These are phyloP conservation scores for Congeria kusceri DNA, from an alignment of 2,888 invertebrate species.

Conservation along the genomic window DNA sequence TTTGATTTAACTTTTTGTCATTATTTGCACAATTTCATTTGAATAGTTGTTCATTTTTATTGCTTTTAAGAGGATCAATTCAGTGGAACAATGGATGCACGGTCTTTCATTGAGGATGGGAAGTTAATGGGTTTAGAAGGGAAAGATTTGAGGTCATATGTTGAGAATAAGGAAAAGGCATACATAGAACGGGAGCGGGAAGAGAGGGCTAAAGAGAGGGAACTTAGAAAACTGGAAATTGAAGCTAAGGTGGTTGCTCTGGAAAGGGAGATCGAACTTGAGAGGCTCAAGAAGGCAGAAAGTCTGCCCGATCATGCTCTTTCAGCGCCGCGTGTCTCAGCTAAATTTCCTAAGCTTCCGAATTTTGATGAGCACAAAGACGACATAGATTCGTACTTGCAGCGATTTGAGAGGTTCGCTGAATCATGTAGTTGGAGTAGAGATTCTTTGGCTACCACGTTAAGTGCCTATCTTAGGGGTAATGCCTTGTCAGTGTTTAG, in stretches of 20 bases:
- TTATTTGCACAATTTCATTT: no score
- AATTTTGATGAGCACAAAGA: neutral
- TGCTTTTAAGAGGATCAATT: no score
- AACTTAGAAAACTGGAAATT: neutral
- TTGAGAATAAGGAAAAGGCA: neutral
- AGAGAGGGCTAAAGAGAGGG: neutral
- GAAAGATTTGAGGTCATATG: neutral
- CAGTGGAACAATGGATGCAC: neutral
- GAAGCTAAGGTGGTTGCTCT: neutral
- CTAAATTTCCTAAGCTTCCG: neutral
- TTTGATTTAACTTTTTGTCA: no score
- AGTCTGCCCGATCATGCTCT: neutral
- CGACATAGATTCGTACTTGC: conserved; percentile 3
- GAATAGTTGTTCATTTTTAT: no score
- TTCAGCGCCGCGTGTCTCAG: neutral
- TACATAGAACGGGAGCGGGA: neutral
- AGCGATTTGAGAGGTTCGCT: conserved; percentile 8
- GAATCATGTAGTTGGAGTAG: neutral
- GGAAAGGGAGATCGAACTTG: conserved; percentile 4
- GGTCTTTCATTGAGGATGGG: neutral
- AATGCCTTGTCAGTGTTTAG: neutral
- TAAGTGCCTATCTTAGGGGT: neutral
- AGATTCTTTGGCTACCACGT: neutral
- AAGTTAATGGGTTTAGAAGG: conserved; percentile 1
- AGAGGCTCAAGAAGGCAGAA: neutral